Conservation (phyloP, 2,797 vertebrate genomes). For the Cryptoprocta ferox region DNA sequence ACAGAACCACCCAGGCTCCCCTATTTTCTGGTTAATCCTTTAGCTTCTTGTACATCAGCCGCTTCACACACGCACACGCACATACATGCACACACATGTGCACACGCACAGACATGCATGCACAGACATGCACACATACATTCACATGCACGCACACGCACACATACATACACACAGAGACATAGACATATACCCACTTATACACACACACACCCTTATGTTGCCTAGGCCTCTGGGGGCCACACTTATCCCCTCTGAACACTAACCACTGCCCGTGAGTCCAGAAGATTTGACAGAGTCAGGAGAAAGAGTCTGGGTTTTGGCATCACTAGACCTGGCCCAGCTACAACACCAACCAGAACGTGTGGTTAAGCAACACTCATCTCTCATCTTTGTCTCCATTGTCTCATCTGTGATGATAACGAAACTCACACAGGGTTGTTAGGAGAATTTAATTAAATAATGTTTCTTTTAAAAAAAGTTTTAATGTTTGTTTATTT, state of each 20-base stretch:
- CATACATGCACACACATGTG: accelerated
- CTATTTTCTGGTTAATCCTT: neutral
- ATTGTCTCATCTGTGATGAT: neutral
- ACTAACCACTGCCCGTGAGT: no score
- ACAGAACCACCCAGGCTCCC: no score
- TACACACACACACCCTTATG: neutral
- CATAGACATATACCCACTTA: no score
- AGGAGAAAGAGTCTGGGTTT: neutral
- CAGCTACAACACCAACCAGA: accelerated
- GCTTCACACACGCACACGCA: neutral
- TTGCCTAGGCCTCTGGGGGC: neutral
- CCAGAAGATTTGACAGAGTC: neutral
- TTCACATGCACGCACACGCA: neutral
- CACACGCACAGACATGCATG: neutral
- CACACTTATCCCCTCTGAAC: neutral
- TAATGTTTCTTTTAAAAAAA: no score
- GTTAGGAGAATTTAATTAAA: neutral
- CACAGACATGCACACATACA: neutral
- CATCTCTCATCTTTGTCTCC: accelerated
- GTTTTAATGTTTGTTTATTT: no score
- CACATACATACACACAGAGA: neutral
- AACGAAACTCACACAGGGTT: neutral
- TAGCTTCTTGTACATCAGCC: neutral
- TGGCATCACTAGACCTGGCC: neutral
- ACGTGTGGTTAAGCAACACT: neutral